Base-by-base conservation (phyloP, 2,113 vertebrate genomes). In the Tylochromis polylepis region DNA sequence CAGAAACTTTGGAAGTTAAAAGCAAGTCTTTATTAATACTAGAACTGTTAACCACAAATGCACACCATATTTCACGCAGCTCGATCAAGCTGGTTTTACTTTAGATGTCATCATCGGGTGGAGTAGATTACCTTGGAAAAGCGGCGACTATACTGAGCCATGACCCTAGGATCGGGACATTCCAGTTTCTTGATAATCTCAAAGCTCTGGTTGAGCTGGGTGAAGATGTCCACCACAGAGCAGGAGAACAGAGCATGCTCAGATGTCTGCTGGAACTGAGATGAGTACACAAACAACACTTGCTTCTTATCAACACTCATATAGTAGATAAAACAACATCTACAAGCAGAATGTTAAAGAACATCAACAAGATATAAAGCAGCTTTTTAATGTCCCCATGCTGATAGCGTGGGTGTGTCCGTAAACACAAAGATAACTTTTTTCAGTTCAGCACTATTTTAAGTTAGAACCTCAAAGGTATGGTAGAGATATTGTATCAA, bases 111-210 rank as follows among this genome's bases (percentile, higher is more conserved):
- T 6, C 9, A 36, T 46, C 34, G 6, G 49, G n/a, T 18, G 58
- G 5, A 8, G 24, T 7, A 5, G 43, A 14, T 94, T 95, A 99
- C 98, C 98, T 98, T 99, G 86, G 98, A 97, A 94, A 99, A 99
- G 60, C 98, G 97, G 24, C 97, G 96, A 59, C 98, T 99, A 93
- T 99, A 99, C 89, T 97, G 97, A 80, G 97, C 97, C 95, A 99
- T 96, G 89, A 99, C 97, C 43, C 85, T 95, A 1, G 98, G 99
- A 87, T 99, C 98, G 1, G 98, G 99, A 88, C 99, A 99, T 75
- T 99, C 98, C 89, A 99, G 95, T 92, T 99, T 99, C 95, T 97
- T 99, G 95, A 99, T 99, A 92, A 99, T 99, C 95, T 99, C 99
- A 91, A 99, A 99, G 94, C 98, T 99, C 95, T 99, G 99, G 95